Evolutionary conservation across 2,888 invertebrate genomes (phyloP).

Genomic region (Taphrorychus bicolor): DNA sequence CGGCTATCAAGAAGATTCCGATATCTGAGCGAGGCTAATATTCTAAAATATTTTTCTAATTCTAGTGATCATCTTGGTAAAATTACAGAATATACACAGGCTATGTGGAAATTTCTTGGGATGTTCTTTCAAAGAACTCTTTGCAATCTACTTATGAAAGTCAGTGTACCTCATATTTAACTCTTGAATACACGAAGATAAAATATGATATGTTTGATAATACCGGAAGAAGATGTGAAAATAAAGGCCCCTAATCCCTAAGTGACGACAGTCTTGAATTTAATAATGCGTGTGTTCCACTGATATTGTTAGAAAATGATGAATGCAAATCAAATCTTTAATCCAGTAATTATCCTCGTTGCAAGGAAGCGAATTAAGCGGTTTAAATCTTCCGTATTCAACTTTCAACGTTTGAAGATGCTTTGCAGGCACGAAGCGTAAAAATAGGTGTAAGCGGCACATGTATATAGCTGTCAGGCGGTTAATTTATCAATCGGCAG

Average conservation of each 20-base stretch:
- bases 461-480: slow-evolving; percentile 10
- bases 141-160: too few relatives aligned
- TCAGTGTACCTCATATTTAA: too few relatives aligned
- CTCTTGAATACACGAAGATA: too few relatives aligned
- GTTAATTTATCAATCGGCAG: slow-evolving; percentile 27
- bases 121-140: too few relatives aligned
- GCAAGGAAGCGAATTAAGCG: not conserved
- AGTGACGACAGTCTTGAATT: too few relatives aligned
- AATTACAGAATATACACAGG: too few relatives aligned
- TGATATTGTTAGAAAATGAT: not conserved
- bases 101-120: too few relatives aligned
- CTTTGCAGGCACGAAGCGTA: not conserved
- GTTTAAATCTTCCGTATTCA: not conserved
- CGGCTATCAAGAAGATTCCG: too few relatives aligned
- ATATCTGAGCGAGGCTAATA: too few relatives aligned
- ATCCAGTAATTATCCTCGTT: not conserved
- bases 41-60: too few relatives aligned
- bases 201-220: not conserved
- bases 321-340: not conserved
- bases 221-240: not conserved
- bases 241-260: not conserved
- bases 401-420: not conserved
- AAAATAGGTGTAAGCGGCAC: slow-evolving; percentile 25
- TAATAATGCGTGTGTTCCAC: not conserved
- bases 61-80: too few relatives aligned